Evolutionary conservation across 2,113 vertebrate genomes (phyloP), one percentile per base, ranked within the genome.

Genomic region (Panurus biarmicus): DNA sequence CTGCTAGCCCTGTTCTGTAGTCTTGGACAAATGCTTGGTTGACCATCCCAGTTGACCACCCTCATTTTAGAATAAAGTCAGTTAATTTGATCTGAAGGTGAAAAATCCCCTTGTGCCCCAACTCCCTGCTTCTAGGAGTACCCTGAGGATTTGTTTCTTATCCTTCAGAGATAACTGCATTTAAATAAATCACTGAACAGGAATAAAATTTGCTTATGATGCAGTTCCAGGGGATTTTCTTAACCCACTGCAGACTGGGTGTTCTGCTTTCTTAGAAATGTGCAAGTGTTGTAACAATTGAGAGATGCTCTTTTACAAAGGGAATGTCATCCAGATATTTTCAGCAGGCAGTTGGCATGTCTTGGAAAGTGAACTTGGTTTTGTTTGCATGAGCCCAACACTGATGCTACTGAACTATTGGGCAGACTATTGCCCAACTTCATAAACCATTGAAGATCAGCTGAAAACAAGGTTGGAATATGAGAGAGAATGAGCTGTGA

Each of bases 121-220:
- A 86, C 69, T 90, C 44, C 12, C 48, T 53, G 64, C 44, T 92
- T 86, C 72, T 81, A 45, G 90, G 79, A 77, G 66, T 50, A 73
- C 82, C 82, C 72, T 58, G 36, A 60, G 88, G 85, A 80, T 77
- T 87, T 78, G 36, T 70, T 95, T 77, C 65, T 50, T 91, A 80
- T 86, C 65, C 79, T 86, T 91, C 64, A 48, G 90, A 94, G 90
- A 88, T 80, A 94, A 71, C 87, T 91, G 47, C n/a, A 45, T 91
- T 95, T 93, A 91, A 94, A 83, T 91, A 95, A 96, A 90, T 80
- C 85, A 91, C 71, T 93, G 90, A 91, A 93, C 67, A 83, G 56
- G 87, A 95, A 77, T 89, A 74, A 91, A 95, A 86, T 65, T 91
- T 95, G 64, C 72, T 95, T 93, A 80, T 57, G 72, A 86, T 88